Conservation (phyloP, 1,140 invertebrate genomes). For the Lucilia cuprina region DNA sequence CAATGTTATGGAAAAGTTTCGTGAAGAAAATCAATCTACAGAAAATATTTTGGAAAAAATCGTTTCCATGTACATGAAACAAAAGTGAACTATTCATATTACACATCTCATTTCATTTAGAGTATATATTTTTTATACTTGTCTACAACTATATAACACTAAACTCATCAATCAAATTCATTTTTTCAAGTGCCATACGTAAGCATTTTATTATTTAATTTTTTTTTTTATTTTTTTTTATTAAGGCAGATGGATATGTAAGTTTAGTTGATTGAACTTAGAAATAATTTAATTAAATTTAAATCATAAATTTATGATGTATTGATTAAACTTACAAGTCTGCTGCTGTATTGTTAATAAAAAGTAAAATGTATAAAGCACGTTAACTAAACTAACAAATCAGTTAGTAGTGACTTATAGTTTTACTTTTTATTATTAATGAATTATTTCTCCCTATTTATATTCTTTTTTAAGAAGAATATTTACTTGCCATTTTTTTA, state of each 20-base stretch:
- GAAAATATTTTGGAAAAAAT: constrained; percentile 77
- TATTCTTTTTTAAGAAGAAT: background rate
- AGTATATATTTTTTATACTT: background rate
- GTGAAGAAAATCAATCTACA: constrained; percentile 73
- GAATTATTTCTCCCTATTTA: background rate
- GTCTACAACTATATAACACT: background rate
- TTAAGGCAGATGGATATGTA: background rate
- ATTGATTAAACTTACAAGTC: too few species aligned
- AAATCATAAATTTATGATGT: too few species aligned
- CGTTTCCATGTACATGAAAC: constrained; percentile 59
- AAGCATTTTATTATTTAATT: constrained; percentile 9
- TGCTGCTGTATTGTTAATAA: too few species aligned
- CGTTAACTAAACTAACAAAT: too few species aligned
- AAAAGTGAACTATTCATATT: constrained; percentile 43
- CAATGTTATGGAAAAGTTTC: constrained; percentile 78
- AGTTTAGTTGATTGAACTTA: too few species aligned
- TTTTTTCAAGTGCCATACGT: constrained; percentile 10
- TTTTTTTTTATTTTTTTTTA: background rate
- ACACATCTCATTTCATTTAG: background rate
- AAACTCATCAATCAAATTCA: background rate
- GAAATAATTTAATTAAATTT: too few species aligned
- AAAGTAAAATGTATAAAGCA: too few species aligned
- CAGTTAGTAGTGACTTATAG: too few species aligned
- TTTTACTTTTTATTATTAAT: background rate
- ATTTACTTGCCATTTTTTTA: constrained; percentile 21